Evolutionary conservation across 2,113 vertebrate genomes (phyloP), one percentile per base, ranked within the genome.

Genomic region (Heloderma charlesbogerti): DNA sequence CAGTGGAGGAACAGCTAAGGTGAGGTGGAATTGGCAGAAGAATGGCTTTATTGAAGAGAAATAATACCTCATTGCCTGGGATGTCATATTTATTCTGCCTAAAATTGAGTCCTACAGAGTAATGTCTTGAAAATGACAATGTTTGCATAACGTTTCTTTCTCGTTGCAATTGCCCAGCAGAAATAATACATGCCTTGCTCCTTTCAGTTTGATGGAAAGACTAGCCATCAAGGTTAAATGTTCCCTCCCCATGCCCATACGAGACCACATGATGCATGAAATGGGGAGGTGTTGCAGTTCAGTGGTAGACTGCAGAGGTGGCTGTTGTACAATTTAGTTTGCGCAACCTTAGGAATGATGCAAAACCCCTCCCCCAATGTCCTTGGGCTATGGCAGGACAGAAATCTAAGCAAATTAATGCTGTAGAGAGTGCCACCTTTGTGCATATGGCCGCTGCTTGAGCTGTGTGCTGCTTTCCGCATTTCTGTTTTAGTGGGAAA

Each of bases 121-220:
- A 91, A 66, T 57, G 3, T 88, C 90, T 31, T 0, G 8, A 67
- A 79, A 86, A 71, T 88, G 86, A 91, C 94, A 88, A 67, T 31
- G 60, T 92, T 92, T 93, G 91, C 89, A 83, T n/a, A n/a, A n/a
- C n/a, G n/a, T n/a, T n/a, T n/a, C n/a, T n/a, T n/a, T n/a, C n/a
- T n/a, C n/a, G n/a, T n/a, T n/a, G n/a, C n/a, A n/a, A n/a, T n/a
- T n/a, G n/a, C n/a, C n/a, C n/a, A n/a, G n/a, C n/a, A n/a, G n/a
- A n/a, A n/a, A n/a, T n/a, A n/a, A n/a, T n/a, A 80, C 8, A 66
- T 0, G 0, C 67, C 15, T 94, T 92, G 92, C 84, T 94, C 92
- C 45, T 71, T 57, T 13, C 54, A 10, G 7, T 57, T 57, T 57
- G 54, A 4, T 57, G 54, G 54, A 57, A 13, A 13, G 54, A 13